Evolutionary conservation across 2,888 invertebrate species (phyloP), one percentile per base, ranked within the genome.

Genomic region (Cremastinae sp.): DNA sequence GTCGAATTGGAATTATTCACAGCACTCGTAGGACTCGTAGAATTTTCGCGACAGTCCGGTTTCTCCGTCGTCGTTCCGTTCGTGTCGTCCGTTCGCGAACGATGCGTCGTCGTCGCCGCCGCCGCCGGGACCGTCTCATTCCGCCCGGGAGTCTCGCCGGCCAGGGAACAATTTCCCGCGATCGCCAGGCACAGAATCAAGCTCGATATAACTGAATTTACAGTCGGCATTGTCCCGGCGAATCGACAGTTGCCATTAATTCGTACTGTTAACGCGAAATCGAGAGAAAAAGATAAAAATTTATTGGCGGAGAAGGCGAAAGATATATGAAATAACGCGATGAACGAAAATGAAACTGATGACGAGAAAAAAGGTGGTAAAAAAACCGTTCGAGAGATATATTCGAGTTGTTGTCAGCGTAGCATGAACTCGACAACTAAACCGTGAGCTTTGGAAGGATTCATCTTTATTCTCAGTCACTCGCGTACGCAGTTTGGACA

Each of bases 361-460:
- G 9, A 56, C 41, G 34, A 53, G 61, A 36, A 20, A 20, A 53
- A 53, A 58, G 51, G 43, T 22, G 14, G 2, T n/a, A n/a, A n/a
- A n/a, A 22, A 43, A 34, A n/a, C 8, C 9, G 47, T 45, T n/a
- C n/a, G n/a, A n/a, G n/a, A n/a, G 28, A 54, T n/a, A 49, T 12
- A 41, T 47, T 38, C 49, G 12, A 34, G n/a, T 36, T 74, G 71
- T 61, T 79, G 65, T 70, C 78, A 54, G 73, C 70, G 71, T 75
- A 75, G 85, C 51, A 76, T 79, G 62, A 82, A 82, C 47, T 61
- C 77, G 65, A 74, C 45, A 71, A 87, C 87, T 86, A 83, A 87
- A 81, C 77, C 70, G 61, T 20, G 61, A 41, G 56, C 76, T 79
- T 77, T 53, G 59, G 62, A 59, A 10, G 79, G 72, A 59, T 74